Evolutionary conservation across 1,140 invertebrate species (phyloP).

Genomic region (Tetramorium alpestre): DNA sequence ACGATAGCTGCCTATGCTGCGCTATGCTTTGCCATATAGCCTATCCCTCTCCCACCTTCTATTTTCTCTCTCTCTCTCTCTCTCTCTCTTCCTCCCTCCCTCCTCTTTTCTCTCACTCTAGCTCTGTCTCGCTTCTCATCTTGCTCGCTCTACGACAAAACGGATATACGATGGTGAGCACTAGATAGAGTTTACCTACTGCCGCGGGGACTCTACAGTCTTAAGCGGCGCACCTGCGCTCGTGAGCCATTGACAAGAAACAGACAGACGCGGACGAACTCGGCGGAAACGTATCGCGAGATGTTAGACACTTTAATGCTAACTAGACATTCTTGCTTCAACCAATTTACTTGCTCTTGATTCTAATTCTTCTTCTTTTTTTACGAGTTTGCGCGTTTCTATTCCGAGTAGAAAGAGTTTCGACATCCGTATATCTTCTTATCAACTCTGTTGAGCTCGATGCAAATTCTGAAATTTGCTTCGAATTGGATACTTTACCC

Average conservation of each 20-base stretch:
- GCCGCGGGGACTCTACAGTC: slow-evolving; percentile 48
- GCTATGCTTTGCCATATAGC: slow-evolving; percentile 75
- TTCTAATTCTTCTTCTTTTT: not conserved
- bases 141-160: slow-evolving; percentile 36
- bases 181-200: slow-evolving; percentile 62
- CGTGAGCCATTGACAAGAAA: slow-evolving; percentile 20
- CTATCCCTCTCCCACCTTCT: slow-evolving; percentile 51
- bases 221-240: slow-evolving; percentile 60
- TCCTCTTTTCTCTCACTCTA: slow-evolving; percentile 5
- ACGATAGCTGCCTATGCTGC: slow-evolving; percentile 82
- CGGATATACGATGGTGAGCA: slow-evolving; percentile 51
- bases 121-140: slow-evolving; percentile 6
- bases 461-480: not conserved
- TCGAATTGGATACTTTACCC: not conserved
- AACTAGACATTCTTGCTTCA: not conserved
- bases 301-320: not conserved
- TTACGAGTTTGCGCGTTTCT: not conserved
- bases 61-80: slow-evolving; percentile 17
- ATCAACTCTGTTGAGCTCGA: not conserved
- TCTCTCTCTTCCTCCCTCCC: slow-evolving; percentile 17
- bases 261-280: slow-evolving; percentile 9
- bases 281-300: slow-evolving; percentile 13
- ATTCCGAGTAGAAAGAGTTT: not conserved
- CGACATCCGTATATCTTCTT: slow-evolving; percentile 1
- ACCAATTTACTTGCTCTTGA: slow-evolving; percentile 16